Evolutionary conservation across 2,113 vertebrate species (phyloP).

Genomic region (Pachyramphus minor): DNA sequence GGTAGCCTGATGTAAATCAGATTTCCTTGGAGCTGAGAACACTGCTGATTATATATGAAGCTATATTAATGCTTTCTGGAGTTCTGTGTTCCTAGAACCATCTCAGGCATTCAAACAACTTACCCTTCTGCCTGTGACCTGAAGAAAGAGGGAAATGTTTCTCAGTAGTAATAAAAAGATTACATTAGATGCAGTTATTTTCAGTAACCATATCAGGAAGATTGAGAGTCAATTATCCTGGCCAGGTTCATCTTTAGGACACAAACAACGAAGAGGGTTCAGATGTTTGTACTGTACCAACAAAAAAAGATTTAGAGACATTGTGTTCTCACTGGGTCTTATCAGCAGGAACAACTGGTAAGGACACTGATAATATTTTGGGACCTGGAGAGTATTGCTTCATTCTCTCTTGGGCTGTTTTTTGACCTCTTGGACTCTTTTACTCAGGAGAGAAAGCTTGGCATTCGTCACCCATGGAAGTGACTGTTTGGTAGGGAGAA

Average conservation of each 20-base stretch:
- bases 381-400: neutral
- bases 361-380: neutral
- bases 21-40: neutral
- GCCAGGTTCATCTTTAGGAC: conserved; percentile 57
- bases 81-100: conserved; percentile 1
- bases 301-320: conserved; percentile 9
- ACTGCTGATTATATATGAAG: conserved; percentile 32
- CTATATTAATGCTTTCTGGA: neutral
- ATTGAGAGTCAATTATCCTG: conserved; percentile 52
- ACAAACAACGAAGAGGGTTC: neutral
- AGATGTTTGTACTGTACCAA: neutral
- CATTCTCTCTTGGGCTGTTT: neutral
- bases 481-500: neutral
- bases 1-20: conserved; percentile 49
- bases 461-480: neutral
- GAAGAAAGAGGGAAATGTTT: conserved; percentile 20
- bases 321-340: neutral
- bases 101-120: neutral
- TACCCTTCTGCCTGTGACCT: conserved; percentile 44
- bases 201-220: conserved; percentile 50
- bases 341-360: neutral
- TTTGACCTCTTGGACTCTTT: neutral
- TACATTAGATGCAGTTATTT: conserved; percentile 61
- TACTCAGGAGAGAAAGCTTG: neutral
- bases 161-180: conserved; percentile 57